Percentiles rank a stretch among this genome's conserved stretches.
These are phyloP conservation scores for Cydia fagiglandana DNA, from an alignment of 1,140 invertebrate genomes.

Conservation along the genomic window DNA sequence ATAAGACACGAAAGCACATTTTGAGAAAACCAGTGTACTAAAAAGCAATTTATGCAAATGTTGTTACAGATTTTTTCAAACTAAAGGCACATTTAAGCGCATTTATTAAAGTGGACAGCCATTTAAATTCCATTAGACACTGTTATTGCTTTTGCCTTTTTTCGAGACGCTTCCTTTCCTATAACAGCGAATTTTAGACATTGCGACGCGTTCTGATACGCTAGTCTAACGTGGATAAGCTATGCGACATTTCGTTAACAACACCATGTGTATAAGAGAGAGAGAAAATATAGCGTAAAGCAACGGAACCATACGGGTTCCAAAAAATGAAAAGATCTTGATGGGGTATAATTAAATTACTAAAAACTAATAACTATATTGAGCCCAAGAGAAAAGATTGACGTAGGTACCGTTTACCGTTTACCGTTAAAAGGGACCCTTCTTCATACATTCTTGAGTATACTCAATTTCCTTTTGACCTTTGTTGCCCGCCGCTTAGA, in stretches of 20 bases:
- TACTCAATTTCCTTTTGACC: too few species aligned
- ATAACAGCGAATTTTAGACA: constrained; percentile 49
- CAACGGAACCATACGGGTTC: too few species aligned
- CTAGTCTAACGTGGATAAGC: constrained; percentile 9
- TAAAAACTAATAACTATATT: too few species aligned
- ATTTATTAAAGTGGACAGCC: constrained; percentile 23
- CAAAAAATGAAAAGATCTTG: too few species aligned
- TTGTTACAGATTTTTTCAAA: not conserved
- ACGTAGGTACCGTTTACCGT: too few species aligned
- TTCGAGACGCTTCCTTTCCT: constrained; percentile 37
- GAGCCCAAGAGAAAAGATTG: too few species aligned
- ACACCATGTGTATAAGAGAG: too few species aligned
- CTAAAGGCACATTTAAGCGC: not conserved
- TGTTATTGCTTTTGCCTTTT: constrained; percentile 38
- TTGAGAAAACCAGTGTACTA: not conserved
- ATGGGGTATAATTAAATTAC: too few species aligned
- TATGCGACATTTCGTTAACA: not conserved
- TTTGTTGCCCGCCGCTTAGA: too few species aligned
- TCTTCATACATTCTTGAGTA: too few species aligned
- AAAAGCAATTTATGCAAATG: too few species aligned
- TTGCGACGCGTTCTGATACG: constrained; percentile 34
- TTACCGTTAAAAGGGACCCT: too few species aligned
- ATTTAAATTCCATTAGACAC: constrained; percentile 50
- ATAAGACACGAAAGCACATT: not conserved
- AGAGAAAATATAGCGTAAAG: not conserved